Conservation (phyloP, 1,140 invertebrate species). For the Nylanderia fulva region DNA sequence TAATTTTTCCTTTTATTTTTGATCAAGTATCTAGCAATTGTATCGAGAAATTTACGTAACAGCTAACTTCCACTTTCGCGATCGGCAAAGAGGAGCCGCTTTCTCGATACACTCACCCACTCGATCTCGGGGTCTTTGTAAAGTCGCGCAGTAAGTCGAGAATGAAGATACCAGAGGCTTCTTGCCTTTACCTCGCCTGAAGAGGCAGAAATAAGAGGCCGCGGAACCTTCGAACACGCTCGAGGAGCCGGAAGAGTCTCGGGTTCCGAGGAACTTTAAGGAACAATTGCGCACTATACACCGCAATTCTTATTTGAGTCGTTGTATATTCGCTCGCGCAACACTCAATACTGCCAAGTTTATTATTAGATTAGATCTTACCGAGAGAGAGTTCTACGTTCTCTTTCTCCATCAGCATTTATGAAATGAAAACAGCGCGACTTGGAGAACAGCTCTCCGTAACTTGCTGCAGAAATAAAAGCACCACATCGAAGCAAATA, state of each 20-base stretch:
- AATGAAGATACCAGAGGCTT: constrained; percentile 58
- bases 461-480: background rate
- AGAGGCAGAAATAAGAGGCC: constrained; percentile 44
- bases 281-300: constrained; percentile 47
- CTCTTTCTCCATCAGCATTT: background rate
- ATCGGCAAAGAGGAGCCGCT: background rate
- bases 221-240: constrained; percentile 24
- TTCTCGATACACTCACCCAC: constrained; percentile 59
- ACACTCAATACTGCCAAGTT: constrained; percentile 4
- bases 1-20: constrained; percentile 23
- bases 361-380: constrained; percentile 37
- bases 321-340: constrained; percentile 14
- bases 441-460: background rate
- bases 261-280: constrained; percentile 29
- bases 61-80: constrained; percentile 13
- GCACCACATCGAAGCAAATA: background rate
- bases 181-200: constrained; percentile 37
- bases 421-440: constrained; percentile 13
- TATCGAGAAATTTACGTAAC: constrained; percentile 9
- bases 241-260: constrained; percentile 43
- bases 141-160: constrained; percentile 63
- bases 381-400: constrained; percentile 2
- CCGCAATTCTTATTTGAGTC: constrained; percentile 38
- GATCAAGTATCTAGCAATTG: constrained; percentile 33
- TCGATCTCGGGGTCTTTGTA: constrained; percentile 60